Conservation (phyloP, 1,140 invertebrate genomes). For the Himalopsyche phryganea region DNA sequence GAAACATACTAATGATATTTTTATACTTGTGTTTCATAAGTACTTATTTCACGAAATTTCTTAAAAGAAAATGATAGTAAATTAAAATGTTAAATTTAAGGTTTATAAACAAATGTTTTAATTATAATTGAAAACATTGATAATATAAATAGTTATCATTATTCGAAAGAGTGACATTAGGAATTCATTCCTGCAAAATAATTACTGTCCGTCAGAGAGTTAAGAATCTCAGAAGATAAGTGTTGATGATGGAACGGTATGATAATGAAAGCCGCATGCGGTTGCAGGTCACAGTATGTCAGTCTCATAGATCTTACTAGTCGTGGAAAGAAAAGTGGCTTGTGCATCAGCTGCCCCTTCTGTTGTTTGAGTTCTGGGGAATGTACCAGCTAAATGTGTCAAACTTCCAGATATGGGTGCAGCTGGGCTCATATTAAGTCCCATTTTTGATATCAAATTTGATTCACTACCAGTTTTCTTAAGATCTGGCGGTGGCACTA, state of each 20-base stretch:
- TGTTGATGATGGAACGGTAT: constrained; percentile 7
- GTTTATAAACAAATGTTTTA: neutral
- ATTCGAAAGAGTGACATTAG: neutral
- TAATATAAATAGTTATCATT: neutral
- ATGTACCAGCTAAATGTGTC: constrained; percentile 41
- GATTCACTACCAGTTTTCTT: constrained; percentile 89
- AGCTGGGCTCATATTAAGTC: constrained; percentile 58
- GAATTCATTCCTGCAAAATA: neutral
- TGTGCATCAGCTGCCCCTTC: constrained; percentile 16
- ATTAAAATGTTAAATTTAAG: too few species aligned
- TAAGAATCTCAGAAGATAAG: neutral
- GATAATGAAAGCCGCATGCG: neutral
- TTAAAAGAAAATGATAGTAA: too few species aligned
- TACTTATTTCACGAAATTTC: too few species aligned
- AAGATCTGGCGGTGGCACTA: constrained; percentile 60
- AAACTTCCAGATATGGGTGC: constrained; percentile 42
- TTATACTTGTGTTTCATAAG: too few species aligned
- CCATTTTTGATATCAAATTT: constrained; percentile 82
- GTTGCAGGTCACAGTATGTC: constrained; percentile 71
- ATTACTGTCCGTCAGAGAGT: neutral
- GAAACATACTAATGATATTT: too few species aligned
- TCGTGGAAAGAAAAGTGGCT: constrained; percentile 47
- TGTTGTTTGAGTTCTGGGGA: constrained; percentile 32
- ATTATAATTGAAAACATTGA: neutral
- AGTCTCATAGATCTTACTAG: constrained; percentile 81